Evolutionary conservation across 2,888 invertebrate genomes (phyloP), one percentile per base, ranked within the genome.

Genomic region (Lymantria monacha): DNA sequence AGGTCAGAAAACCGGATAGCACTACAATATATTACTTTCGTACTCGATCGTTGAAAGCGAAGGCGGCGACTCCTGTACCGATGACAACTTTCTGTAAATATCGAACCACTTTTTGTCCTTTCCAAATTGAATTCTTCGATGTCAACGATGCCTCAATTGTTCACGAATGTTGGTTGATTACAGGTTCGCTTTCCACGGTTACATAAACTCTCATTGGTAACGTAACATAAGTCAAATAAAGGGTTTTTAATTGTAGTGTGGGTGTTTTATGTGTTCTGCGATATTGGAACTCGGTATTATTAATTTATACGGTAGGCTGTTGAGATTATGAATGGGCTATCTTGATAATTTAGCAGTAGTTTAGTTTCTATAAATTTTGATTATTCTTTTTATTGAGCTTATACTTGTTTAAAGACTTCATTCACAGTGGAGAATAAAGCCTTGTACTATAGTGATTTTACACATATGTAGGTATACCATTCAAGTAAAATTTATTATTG

Each of bases 101-200:
- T 74, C 82, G 73, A 80, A 82, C 85, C 73, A 81, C 85, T 87
- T 89, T 90, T 89, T 89, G 81, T 83, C 81, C 81, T 83, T 85
- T 84, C 83, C 81, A 80, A 85, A 83, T 83, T 75, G 73, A 76
- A 80, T 76, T 78, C 80, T 41, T 46, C 30, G 44, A 8, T 48
- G 44, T 80, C 79, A 81, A 82, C 83, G 83, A 81, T 76, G 69
- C 83, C 80, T 85, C 86, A 82, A 85, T 85, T 81, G 81, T 76
- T 72, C 75, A 71, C 70, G 75, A 79, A 72, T 77, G 77, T 70
- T 66, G 59, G 53, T 67, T 69, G 66, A 61, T 65, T 82, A 75
- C 83, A 80, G 75, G 82, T 81, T 73, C 76, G 84, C 90, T 90
- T 90, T 90, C 90, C 79, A 86, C 68, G 70, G 74, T 89, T 87